These are phyloP conservation scores for Pteromalus puparum DNA, from an alignment of 1,140 invertebrate genomes.

Conservation along the genomic window DNA sequence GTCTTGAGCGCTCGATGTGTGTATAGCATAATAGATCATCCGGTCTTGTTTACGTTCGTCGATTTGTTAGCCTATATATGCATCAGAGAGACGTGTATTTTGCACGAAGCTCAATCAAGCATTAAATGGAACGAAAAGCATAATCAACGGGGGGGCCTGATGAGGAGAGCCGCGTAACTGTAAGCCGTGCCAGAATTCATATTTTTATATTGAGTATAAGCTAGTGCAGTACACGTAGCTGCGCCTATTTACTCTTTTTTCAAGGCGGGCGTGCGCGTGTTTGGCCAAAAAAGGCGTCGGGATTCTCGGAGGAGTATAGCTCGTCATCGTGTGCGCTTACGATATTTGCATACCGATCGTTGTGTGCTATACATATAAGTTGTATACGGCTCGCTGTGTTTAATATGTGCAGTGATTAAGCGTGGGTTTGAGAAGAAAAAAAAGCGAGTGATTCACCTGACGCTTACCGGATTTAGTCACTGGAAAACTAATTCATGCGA, in stretches of 20 bases:
- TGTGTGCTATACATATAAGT: not conserved
- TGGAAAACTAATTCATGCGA: not conserved
- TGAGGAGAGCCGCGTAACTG: slow-evolving; percentile 17
- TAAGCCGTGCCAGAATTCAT: slow-evolving; percentile 1
- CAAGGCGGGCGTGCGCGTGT: too few relatives aligned
- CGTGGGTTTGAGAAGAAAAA: not conserved
- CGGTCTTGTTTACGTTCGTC: not conserved
- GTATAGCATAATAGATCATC: not conserved
- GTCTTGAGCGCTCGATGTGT: not conserved
- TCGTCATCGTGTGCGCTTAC: not conserved
- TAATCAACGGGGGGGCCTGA: slow-evolving; percentile 9
- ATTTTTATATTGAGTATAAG: slow-evolving; percentile 5
- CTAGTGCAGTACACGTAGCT: not conserved
- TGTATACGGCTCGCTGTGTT: not conserved
- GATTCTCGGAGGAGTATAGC: not conserved
- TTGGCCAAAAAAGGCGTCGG: not conserved
- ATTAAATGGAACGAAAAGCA: slow-evolving; percentile 10
- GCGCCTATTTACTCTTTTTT: not conserved
- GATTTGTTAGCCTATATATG: not conserved
- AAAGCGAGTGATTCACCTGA: not conserved
- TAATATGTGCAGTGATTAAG: not conserved
- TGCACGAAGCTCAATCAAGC: slow-evolving; percentile 14
- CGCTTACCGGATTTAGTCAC: not conserved
- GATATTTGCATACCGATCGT: not conserved
- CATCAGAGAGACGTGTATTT: not conserved